These are phyloP conservation scores for Drosophila sp. DNA, from an alignment of 1,140 invertebrate genomes.

Conservation along the genomic window DNA sequence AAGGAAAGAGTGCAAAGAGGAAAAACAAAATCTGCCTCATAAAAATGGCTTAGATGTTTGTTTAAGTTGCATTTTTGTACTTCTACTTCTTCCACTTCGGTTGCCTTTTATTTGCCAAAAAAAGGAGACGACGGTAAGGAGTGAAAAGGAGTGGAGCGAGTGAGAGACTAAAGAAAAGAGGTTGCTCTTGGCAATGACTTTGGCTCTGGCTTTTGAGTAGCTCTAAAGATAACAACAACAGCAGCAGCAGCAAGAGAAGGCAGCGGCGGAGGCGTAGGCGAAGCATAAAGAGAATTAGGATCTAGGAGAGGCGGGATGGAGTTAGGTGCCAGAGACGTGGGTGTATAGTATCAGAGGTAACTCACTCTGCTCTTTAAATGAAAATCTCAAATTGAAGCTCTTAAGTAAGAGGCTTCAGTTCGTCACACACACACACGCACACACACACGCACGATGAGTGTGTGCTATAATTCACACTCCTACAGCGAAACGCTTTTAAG, in stretches of 20 bases:
- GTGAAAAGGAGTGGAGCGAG: neutral
- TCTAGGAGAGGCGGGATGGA: neutral
- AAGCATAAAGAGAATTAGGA: slow-evolving; percentile 1
- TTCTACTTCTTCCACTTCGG: slow-evolving; percentile 21
- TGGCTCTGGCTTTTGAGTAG: slow-evolving; percentile 53
- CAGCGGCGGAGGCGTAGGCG: neutral
- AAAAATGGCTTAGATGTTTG: slow-evolving; percentile 72
- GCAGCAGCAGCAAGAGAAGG: neutral
- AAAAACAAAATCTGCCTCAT: slow-evolving; percentile 61
- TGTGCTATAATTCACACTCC: slow-evolving; percentile 65
- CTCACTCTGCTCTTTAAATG: slow-evolving; percentile 32
- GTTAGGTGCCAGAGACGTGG: neutral
- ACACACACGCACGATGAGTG: slow-evolving; percentile 15
- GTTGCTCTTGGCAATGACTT: slow-evolving; percentile 78
- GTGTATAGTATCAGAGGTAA: slow-evolving; percentile 6
- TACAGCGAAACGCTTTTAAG: slow-evolving; percentile 74
- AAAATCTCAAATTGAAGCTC: slow-evolving; percentile 47
- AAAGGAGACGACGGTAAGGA: neutral
- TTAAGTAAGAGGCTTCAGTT: slow-evolving; percentile 48
- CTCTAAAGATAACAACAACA: slow-evolving; percentile 40
- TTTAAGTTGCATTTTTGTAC: slow-evolving; percentile 50
- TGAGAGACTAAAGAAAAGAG: slow-evolving; percentile 4
- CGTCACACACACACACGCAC: slow-evolving; percentile 19
- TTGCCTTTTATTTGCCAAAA: slow-evolving; percentile 58
- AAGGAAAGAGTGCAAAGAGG: slow-evolving; percentile 25